phyloP scores from a whole-genome alignment of 2,113 vertebrate species.

The Polyodon spathula region DNA sequence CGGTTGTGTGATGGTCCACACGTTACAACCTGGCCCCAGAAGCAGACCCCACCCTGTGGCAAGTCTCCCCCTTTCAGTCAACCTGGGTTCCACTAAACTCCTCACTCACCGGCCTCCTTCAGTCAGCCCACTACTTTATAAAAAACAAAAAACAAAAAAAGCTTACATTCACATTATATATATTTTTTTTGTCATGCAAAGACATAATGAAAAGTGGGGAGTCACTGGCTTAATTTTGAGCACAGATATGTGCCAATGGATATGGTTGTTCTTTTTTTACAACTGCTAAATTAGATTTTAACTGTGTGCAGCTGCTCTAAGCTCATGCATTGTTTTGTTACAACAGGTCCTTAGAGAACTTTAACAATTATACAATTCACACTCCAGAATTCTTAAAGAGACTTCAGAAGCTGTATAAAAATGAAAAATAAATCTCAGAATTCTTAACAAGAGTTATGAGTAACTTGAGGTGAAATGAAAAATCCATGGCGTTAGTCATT shows the following conservation, averaged over 20 bases:
- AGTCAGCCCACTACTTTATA: no score
- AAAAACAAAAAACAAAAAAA: no score
- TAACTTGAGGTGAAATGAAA: constrained; percentile 3
- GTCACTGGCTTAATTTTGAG: constrained; percentile 15
- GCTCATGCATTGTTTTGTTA: not conserved
- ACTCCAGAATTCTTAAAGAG: constrained; percentile 30
- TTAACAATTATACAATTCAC: constrained; percentile 13
- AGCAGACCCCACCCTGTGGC: no score
- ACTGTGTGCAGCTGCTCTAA: constrained; percentile 23
- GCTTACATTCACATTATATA: no score
- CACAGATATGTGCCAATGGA: constrained; percentile 33
- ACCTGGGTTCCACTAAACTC: no score
- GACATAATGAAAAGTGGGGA: not conserved
- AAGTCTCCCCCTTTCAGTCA: no score
- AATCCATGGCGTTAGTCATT: not conserved
- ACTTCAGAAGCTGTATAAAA: constrained; percentile 20
- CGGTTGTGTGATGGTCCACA: no score
- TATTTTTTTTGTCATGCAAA: not conserved
- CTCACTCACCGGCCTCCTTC: no score
- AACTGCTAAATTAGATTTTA: constrained; percentile 9
- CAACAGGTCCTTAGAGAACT: not conserved
- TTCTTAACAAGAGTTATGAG: constrained; percentile 10
- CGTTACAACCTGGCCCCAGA: no score
- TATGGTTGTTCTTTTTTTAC: constrained; percentile 4
- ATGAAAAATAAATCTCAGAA: not conserved